Conservation (phyloP, 2,113 vertebrate species). For the Alexandromys fortis region DNA sequence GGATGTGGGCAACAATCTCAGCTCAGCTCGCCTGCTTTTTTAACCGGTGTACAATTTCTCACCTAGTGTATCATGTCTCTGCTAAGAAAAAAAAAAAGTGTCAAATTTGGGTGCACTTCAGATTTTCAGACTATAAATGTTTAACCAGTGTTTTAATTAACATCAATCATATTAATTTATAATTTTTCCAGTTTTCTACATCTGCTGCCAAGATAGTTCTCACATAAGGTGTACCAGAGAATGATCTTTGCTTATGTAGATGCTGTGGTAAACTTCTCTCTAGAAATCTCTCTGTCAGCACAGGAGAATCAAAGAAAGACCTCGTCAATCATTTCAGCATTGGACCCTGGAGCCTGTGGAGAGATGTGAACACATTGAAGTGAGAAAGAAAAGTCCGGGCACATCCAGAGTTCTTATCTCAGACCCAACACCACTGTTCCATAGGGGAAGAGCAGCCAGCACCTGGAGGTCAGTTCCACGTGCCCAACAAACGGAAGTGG, state of each 20-base stretch:
- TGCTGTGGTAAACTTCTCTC: neutral
- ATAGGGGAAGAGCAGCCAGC: neutral
- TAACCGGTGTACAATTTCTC: neutral
- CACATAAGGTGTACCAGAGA: neutral
- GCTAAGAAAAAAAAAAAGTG: neutral
- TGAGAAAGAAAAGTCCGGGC: neutral
- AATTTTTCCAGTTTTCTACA: neutral
- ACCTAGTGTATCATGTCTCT: neutral
- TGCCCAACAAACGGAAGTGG: neutral
- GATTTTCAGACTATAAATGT: neutral
- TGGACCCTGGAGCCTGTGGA: neutral
- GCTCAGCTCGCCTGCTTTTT: too few species aligned
- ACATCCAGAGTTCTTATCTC: neutral
- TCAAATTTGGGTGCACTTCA: neutral
- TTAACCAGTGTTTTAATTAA: neutral
- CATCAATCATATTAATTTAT: neutral
- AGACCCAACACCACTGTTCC: neutral
- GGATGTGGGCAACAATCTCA: neutral
- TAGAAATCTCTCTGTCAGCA: neutral
- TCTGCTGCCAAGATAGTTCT: neutral
- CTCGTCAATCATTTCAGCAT: neutral
- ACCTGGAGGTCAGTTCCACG: neutral
- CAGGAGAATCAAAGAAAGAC: neutral
- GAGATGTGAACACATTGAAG: neutral
- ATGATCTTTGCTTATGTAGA: neutral